A percentile compares a stretch with the other conserved stretches of the same genome.
These are phyloP conservation scores for Ailurus styani DNA, from an alignment of 2,113 vertebrate species.

Conservation along the genomic window DNA sequence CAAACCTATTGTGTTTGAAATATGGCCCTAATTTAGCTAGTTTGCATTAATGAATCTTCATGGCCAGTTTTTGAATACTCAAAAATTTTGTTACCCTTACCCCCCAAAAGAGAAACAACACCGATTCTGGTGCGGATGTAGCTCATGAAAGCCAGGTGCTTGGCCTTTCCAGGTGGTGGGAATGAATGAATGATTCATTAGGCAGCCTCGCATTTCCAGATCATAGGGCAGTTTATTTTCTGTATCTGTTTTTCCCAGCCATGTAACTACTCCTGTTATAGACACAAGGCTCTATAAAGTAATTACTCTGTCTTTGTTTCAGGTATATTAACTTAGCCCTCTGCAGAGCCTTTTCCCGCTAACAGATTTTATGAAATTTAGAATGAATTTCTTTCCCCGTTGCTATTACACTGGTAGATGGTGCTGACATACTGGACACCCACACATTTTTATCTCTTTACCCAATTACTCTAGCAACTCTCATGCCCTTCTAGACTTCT, in stretches of 20 bases:
- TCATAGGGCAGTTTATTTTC: slow-evolving; percentile 50
- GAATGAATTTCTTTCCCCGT: background rate
- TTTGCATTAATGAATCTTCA: background rate
- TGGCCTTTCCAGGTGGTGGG: background rate
- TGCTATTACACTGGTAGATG: background rate
- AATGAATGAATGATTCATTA: background rate
- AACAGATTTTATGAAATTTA: slow-evolving; percentile 16
- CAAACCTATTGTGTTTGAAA: background rate
- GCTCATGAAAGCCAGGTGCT: background rate
- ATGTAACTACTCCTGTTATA: background rate
- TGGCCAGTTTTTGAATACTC: background rate
- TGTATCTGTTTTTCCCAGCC: slow-evolving; percentile 48
- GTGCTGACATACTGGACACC: background rate
- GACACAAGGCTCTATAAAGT: slow-evolving; percentile 14
- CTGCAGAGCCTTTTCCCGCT: background rate
- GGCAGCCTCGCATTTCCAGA: slow-evolving; percentile 16
- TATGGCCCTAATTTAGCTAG: background rate
- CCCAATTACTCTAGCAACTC: background rate
- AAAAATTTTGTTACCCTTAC: background rate
- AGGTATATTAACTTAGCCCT: slow-evolving; percentile 49
- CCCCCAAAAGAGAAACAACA: background rate
- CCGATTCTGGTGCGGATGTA: background rate
- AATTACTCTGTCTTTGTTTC: slow-evolving; percentile 54
- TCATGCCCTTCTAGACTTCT: background rate
- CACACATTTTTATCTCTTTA: background rate